Conservation (phyloP, 64 coral and sea anemone species). For the Acropora yongei region DNA sequence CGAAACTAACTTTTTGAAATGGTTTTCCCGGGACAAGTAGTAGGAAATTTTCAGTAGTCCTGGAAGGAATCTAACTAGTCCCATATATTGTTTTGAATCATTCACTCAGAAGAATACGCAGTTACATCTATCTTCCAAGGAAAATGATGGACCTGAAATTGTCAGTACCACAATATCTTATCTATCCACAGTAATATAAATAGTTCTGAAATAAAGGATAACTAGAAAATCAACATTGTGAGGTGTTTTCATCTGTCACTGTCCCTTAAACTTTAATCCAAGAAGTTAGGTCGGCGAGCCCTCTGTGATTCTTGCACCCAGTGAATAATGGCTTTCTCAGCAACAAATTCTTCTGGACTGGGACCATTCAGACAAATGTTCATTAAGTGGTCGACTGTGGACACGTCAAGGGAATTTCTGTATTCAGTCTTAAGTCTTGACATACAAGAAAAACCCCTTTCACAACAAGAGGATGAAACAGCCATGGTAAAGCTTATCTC, state of each 20-base stretch:
- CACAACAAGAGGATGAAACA: conserved; percentile 32
- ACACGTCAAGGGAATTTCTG: conserved; percentile 68
- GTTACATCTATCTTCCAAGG: not conserved
- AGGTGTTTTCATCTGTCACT: not conserved
- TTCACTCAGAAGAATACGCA: not conserved
- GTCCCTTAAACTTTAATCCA: not conserved
- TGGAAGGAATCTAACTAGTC: not conserved
- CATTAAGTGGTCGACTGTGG: conserved; percentile 49
- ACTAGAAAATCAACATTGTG: conserved; percentile 14
- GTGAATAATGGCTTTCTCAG: conserved; percentile 58
- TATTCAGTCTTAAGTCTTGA: conserved; percentile 41
- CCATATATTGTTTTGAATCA: not conserved
- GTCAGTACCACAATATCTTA: not conserved
- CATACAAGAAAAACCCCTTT: conserved; percentile 38
- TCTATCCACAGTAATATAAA: conserved; percentile 7
- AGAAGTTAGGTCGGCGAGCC: not conserved
- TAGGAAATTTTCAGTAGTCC: not conserved
- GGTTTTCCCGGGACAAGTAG: not conserved
- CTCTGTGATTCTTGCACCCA: conserved; percentile 52
- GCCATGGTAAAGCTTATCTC: conserved; percentile 36
- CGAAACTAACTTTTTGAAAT: not conserved
- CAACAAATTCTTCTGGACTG: conserved; percentile 58
- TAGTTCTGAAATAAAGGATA: conserved; percentile 18
- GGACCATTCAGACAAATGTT: conserved; percentile 68
- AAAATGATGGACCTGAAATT: conserved; percentile 14